phyloP scores from a whole-genome alignment of 2,888 invertebrate species.

The Chymomyza caudatula region DNA sequence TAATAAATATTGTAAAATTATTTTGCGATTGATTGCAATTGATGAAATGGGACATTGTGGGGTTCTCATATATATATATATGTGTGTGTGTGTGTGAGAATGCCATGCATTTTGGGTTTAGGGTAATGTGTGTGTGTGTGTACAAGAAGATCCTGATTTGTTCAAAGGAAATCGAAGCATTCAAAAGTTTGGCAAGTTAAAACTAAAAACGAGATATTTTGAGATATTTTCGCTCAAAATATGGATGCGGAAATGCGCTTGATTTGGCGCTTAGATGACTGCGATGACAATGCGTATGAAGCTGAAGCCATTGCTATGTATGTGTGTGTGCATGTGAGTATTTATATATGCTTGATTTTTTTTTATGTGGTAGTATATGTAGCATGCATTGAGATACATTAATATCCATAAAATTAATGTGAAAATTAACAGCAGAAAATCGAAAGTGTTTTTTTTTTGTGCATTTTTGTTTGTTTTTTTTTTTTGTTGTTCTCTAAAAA shows the following conservation, averaged over 20 bases:
- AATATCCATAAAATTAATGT: constrained; percentile 43
- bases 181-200: constrained; percentile 68
- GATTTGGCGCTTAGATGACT: constrained; percentile 16
- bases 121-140: constrained; percentile 12
- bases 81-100: not conserved
- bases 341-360: constrained; percentile 39
- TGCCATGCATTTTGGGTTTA: not conserved
- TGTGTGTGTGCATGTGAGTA: constrained; percentile 7
- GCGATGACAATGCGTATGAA: constrained; percentile 21
- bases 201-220: constrained; percentile 66
- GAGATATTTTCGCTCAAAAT: constrained; percentile 14
- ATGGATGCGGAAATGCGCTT: not conserved
- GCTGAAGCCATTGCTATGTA: constrained; percentile 14
- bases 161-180: constrained; percentile 38
- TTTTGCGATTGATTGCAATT: constrained; percentile 21
- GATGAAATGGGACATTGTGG: no score
- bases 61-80: constrained; percentile 10
- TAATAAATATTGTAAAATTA: constrained; percentile 63
- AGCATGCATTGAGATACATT: constrained; percentile 59
- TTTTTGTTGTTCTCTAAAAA: not conserved
- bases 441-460: constrained; percentile 17
- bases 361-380: not conserved
- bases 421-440: constrained; percentile 37
- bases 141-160: constrained; percentile 47
- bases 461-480: not conserved